phyloP scores from a whole-genome alignment of 2,888 invertebrate genomes.

The Caenorhabditis japonica region DNA sequence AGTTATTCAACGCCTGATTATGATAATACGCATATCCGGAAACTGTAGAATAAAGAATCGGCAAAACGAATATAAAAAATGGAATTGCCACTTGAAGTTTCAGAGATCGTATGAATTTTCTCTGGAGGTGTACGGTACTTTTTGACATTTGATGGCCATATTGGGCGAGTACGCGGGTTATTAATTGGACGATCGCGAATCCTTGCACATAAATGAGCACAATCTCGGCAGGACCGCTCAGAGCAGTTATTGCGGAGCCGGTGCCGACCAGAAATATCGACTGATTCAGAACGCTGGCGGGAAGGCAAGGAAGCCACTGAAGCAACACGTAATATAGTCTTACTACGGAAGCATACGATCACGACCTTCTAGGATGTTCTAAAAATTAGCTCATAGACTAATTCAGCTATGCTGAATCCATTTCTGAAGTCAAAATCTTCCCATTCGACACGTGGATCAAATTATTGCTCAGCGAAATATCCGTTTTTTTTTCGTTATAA shows the following conservation, averaged over 20 bases:
- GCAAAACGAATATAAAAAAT: background rate
- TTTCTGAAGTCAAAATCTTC: too few species aligned
- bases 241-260: background rate
- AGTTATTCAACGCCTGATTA: slow-evolving; percentile 4
- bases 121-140: background rate
- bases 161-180: background rate
- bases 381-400: too few species aligned
- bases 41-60: background rate
- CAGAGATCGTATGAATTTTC: background rate
- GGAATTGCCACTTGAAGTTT: background rate
- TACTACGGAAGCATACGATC: too few species aligned
- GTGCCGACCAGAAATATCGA: background rate
- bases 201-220: background rate
- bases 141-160: background rate
- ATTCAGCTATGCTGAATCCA: too few species aligned
- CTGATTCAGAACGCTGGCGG: background rate
- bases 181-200: background rate
- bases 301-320: slow-evolving; percentile 4
- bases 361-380: too few species aligned
- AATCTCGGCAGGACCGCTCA: background rate
- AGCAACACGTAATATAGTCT: background rate
- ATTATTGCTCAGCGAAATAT: too few species aligned
- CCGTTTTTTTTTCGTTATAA: too few species aligned
- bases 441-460: too few species aligned
- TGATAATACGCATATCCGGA: background rate